These are phyloP conservation scores for Neoaliturus tenellus DNA, from an alignment of 2,888 invertebrate genomes.

Conservation along the genomic window DNA sequence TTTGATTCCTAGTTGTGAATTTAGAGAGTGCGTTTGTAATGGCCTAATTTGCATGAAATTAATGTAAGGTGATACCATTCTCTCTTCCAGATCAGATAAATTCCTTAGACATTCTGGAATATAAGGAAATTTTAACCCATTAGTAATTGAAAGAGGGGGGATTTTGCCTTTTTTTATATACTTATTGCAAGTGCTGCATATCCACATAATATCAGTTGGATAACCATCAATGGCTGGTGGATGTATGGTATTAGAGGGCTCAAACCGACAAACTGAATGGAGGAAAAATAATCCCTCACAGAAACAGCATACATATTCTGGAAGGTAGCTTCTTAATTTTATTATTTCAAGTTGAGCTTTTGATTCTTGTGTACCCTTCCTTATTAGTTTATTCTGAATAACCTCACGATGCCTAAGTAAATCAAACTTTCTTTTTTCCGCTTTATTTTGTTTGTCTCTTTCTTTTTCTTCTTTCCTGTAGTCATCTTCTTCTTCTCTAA, in stretches of 20 bases:
- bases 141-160: neutral
- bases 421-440: neutral
- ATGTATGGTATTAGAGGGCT: too few species aligned
- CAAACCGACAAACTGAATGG: too few species aligned
- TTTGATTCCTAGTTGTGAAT: constrained; percentile 68
- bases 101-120: neutral
- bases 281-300: neutral
- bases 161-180: constrained; percentile 10
- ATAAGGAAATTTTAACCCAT: neutral
- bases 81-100: too few species aligned
- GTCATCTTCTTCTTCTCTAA: neutral
- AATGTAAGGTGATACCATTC: constrained; percentile 59
- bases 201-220: too few species aligned
- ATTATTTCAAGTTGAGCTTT: neutral
- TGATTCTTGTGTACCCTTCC: neutral
- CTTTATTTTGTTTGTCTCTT: neutral
- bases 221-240: neutral
- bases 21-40: constrained; percentile 66
- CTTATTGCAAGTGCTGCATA: neutral
- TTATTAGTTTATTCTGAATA: too few species aligned
- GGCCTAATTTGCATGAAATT: constrained; percentile 70
- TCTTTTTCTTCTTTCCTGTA: neutral
- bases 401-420: neutral
- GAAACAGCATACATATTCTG: neutral
- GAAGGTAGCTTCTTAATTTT: neutral